Evolutionary conservation across 2,888 invertebrate genomes (phyloP), one percentile per base, ranked within the genome.

Genomic region (Hydrotaea cyrtoneurina): DNA sequence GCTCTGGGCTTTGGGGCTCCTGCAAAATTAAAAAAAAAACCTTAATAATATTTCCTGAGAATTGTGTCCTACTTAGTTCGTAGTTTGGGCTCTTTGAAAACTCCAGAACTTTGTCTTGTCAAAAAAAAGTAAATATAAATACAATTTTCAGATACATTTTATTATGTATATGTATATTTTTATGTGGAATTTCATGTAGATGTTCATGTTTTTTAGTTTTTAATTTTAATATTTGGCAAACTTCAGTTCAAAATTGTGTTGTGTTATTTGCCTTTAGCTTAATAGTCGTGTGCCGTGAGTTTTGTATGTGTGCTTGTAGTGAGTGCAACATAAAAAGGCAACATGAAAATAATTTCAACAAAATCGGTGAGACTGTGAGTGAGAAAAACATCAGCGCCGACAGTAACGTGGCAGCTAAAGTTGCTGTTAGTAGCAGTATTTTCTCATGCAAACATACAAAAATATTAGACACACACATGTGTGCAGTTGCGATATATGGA

Each of bases 181-280:
- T 62, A 31, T 62, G n/a, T 36, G 36, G 31, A 31, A 62, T 36
- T 62, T 31, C 62, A n/a, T 15, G 13, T 1, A n/a, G 57, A 21
- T 13, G 31, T 62, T 62, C 62, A 36, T 62, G 11, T 62, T 62
- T 62, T 62, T 39, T 10, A 57, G 66, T 31, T 26, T 80, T 74
- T 55, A 57, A 74, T 75, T 69, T 81, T 73, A 57, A 77, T 81
- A 66, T 82, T 79, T 79, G 31, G 31, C 46, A 80, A 80, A 80
- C 55, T 80, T 77, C 73, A 80, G 72, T 73, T 66, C 46, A 69
- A 69, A 55, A 69, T 83, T 62, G 5, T 59, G 75, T 76, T 79
- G 62, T 72, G 23, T 66, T 83, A 72, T 83, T 83, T 80, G 77
- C 73, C 73, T 69, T 83, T 43, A 83, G 83, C 73, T 77, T 80